These are phyloP conservation scores for Lepidurus couesii DNA, from an alignment of 1,140 invertebrate species.

Conservation along the genomic window DNA sequence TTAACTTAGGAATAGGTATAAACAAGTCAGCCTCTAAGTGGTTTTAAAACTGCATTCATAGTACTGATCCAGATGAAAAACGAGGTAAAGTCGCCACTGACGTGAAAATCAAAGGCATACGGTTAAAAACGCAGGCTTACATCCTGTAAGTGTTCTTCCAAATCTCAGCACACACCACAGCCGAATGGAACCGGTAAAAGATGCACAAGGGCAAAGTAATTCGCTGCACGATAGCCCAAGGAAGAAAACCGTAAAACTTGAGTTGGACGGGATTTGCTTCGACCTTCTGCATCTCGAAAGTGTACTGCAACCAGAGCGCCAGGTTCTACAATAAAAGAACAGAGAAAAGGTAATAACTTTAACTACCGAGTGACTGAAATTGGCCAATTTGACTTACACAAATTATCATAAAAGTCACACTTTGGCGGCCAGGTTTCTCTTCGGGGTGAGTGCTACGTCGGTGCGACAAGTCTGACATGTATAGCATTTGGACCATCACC, in stretches of 20 bases:
- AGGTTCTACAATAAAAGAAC: slow-evolving; percentile 61
- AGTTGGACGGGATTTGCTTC: slow-evolving; percentile 83
- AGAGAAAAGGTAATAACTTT: too few species aligned
- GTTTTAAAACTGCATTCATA: too few species aligned
- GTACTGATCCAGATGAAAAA: too few species aligned
- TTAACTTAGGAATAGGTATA: too few species aligned
- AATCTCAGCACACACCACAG: slow-evolving; percentile 92
- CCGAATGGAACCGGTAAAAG: slow-evolving; percentile 95
- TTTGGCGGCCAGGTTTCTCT: slow-evolving; percentile 88
- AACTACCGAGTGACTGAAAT: too few species aligned
- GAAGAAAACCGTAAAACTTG: slow-evolving; percentile 86
- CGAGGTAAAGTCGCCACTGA: too few species aligned
- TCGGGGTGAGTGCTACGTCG: slow-evolving; percentile 80
- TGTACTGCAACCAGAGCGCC: slow-evolving; percentile 92
- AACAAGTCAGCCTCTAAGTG: too few species aligned
- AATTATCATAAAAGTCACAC: slow-evolving; percentile 90
- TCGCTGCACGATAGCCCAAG: slow-evolving; percentile 90
- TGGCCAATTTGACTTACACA: background rate
- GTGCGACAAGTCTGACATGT: slow-evolving; percentile 88
- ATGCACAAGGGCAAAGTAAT: slow-evolving; percentile 91
- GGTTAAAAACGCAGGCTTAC: background rate
- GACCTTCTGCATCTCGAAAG: slow-evolving; percentile 91
- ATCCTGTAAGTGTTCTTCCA: slow-evolving; percentile 92
- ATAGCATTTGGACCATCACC: slow-evolving; percentile 85
- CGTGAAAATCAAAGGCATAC: too few species aligned